phyloP scores from a whole-genome alignment of 2,797 vertebrate genomes.

The Bufotes viridis region DNA sequence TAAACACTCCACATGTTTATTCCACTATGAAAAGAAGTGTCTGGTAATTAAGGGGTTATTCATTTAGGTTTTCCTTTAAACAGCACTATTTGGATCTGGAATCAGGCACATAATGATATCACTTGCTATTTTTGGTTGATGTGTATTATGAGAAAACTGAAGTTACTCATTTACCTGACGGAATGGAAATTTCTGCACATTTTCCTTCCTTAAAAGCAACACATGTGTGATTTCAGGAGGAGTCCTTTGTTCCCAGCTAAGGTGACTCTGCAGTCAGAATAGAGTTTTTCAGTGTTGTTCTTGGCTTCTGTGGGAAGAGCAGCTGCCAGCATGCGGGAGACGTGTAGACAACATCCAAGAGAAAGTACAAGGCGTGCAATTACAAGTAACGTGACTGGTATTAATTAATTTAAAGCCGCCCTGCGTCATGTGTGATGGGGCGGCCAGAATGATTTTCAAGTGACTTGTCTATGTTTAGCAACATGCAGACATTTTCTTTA shows the following conservation, averaged over 20 bases:
- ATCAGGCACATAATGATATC: neutral
- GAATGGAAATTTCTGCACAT: constrained; percentile 39
- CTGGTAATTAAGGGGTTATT: neutral
- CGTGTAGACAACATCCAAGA: constrained; percentile 27
- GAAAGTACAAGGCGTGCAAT: constrained; percentile 39
- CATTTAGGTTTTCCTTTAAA: neutral
- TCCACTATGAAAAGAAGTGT: neutral
- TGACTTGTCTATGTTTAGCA: neutral
- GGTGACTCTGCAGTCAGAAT: constrained; percentile 54
- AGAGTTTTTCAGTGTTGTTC: constrained; percentile 55
- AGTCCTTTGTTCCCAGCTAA: constrained; percentile 51
- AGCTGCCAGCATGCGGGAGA: constrained; percentile 49
- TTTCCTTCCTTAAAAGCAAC: constrained; percentile 13
- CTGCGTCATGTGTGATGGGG: neutral
- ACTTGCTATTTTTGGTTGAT: constrained; percentile 27
- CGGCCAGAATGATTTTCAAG: neutral
- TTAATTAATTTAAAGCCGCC: constrained; percentile 29
- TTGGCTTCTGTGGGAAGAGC: constrained; percentile 50
- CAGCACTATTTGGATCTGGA: too few relatives aligned
- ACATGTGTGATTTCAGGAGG: constrained; percentile 41
- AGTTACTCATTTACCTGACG: constrained; percentile 35
- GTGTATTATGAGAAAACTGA: constrained; percentile 19
- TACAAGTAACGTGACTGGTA: constrained; percentile 55
- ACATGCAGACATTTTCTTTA: neutral
- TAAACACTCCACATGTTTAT: too few relatives aligned